Conservation (phyloP, 1,140 invertebrate species). For the Helicoverpa zea region DNA sequence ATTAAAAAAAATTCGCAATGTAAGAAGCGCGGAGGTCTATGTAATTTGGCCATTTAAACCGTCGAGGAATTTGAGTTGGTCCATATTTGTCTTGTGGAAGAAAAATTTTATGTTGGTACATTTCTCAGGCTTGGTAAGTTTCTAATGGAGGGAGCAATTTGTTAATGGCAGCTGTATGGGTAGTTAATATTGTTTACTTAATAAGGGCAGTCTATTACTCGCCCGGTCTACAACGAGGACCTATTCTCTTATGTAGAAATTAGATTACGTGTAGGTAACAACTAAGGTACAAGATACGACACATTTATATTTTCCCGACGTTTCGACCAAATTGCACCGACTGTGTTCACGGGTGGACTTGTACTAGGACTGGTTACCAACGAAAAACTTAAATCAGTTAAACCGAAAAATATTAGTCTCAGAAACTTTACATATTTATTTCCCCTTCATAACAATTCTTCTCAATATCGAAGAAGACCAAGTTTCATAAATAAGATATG, state of each 20-base stretch:
- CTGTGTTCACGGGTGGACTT: no score
- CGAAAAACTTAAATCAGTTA: neutral
- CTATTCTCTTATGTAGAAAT: no score
- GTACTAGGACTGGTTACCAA: no score
- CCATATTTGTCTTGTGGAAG: slow-evolving; percentile 38
- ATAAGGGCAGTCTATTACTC: no score
- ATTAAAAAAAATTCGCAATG: slow-evolving; percentile 10
- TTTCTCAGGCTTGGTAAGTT: slow-evolving; percentile 5
- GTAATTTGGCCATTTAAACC: slow-evolving; percentile 29
- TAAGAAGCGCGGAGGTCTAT: neutral
- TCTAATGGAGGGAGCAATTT: neutral
- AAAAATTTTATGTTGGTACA: slow-evolving; percentile 27
- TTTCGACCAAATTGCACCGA: no score
- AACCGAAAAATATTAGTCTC: neutral
- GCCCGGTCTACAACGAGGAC: no score
- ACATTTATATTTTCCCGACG: no score
- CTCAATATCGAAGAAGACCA: slow-evolving; percentile 8
- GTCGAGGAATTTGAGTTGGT: slow-evolving; percentile 2
- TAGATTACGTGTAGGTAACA: no score
- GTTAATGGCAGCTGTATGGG: neutral
- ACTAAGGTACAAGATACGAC: no score
- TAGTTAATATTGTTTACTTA: neutral
- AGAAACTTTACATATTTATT: neutral
- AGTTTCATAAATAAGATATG: slow-evolving; percentile 36
- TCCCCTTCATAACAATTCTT: slow-evolving; percentile 3